Conservation (phyloP, 2,797 vertebrate genomes). For the Danio kyathit region DNA sequence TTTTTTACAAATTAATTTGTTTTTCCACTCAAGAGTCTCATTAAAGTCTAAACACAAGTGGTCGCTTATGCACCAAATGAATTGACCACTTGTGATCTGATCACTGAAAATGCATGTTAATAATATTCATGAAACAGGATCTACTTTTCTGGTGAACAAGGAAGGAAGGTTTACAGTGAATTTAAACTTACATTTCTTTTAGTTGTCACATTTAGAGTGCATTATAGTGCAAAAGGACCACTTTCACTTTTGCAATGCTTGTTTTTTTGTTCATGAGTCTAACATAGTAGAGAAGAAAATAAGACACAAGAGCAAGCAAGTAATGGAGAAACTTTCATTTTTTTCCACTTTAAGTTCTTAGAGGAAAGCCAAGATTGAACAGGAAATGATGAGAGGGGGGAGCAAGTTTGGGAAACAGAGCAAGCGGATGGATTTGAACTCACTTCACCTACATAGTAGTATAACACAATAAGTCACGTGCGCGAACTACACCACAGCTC, state of each 20-base stretch:
- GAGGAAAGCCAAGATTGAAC: neutral
- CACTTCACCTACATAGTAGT: neutral
- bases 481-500: neutral
- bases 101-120: no score
- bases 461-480: neutral
- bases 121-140: no score
- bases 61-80: no score
- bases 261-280: no score
- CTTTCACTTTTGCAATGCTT: neutral
- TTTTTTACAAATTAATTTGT: no score
- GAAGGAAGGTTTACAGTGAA: neutral
- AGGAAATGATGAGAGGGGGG: neutral
- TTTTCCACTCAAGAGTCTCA: no score
- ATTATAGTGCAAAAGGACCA: neutral
- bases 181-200: neutral
- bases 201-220: neutral
- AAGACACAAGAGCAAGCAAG: neutral
- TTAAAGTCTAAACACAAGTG: no score
- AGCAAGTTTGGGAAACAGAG: constrained; percentile 13
- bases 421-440: neutral
- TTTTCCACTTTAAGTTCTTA: neutral
- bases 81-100: no score
- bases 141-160: neutral
- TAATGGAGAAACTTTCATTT: neutral
- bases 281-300: no score